Evolutionary conservation across 2,797 vertebrate species (phyloP).

Genomic region (Urophycis tenuis): DNA sequence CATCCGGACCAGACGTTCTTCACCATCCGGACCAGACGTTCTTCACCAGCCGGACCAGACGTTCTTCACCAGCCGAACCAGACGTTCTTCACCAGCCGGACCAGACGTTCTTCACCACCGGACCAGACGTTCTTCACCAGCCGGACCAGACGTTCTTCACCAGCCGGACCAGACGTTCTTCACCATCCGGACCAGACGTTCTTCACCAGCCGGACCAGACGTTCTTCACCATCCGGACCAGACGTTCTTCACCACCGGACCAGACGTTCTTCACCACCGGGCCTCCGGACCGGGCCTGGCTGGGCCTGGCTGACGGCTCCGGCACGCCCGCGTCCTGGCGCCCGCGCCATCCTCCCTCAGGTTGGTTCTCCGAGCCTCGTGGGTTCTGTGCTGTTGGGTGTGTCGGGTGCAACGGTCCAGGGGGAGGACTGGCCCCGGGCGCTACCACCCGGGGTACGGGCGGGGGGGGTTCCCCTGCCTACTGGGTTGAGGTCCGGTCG

Average conservation of each 20-base stretch:
- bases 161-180: conserved; percentile 69
- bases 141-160: too few relatives aligned
- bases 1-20: too few relatives aligned
- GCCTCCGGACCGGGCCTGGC: conserved; percentile 62
- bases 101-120: too few relatives aligned
- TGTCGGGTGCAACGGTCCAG: background rate
- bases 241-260: too few relatives aligned
- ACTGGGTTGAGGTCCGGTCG: background rate
- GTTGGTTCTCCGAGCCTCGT: background rate
- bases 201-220: conserved; percentile 66
- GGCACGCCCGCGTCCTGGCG: too few relatives aligned
- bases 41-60: conserved; percentile 68
- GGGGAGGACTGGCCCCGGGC: background rate
- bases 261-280: conserved; percentile 70
- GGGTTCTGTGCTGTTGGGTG: background rate
- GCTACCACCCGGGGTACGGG: background rate
- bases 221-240: conserved; percentile 68
- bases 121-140: conserved; percentile 71
- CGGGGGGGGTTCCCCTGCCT: background rate
- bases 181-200: conserved; percentile 64
- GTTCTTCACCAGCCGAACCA: too few relatives aligned
- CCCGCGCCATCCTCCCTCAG: too few relatives aligned
- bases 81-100: conserved; percentile 70
- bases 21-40: conserved; percentile 68
- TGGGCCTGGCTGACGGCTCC: conserved; percentile 56